Conservation (phyloP, 2,113 vertebrate species). For the Colinus virginianus region DNA sequence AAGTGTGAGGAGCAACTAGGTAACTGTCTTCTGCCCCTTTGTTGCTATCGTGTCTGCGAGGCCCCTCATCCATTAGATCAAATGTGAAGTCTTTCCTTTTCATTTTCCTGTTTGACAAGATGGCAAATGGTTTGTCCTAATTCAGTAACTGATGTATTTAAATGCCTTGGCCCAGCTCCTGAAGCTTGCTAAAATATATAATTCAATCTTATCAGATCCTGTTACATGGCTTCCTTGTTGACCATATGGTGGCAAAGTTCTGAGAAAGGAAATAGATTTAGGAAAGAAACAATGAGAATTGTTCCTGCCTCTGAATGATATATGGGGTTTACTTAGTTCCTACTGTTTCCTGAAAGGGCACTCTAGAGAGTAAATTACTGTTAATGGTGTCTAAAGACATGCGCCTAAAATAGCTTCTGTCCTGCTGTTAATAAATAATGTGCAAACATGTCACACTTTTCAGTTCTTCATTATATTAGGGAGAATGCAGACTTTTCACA, state of each 20-base stretch:
- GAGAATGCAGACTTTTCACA: not conserved
- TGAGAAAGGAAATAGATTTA: conserved; percentile 63
- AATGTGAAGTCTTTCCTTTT: not conserved
- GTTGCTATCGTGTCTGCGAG: accelerated
- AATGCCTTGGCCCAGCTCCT: not conserved
- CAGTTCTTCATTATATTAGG: conserved; percentile 25
- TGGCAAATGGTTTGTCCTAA: not conserved
- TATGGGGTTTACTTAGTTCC: conserved; percentile 64
- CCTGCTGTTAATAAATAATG: conserved; percentile 60
- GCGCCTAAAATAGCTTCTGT: conserved; percentile 49
- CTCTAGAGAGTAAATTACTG: conserved; percentile 63
- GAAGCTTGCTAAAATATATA: conserved; percentile 5
- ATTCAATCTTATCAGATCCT: conserved; percentile 26
- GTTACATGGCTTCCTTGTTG: conserved; percentile 23
- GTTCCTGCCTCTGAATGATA: conserved; percentile 59
- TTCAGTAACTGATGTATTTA: not conserved
- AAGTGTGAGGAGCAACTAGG: not conserved
- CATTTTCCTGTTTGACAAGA: not conserved
- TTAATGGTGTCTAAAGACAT: conserved; percentile 65
- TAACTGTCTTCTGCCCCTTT: not conserved
- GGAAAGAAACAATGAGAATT: conserved; percentile 63
- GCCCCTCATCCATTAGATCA: not conserved
- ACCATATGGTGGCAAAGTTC: conserved; percentile 47
- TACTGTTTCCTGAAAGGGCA: conserved; percentile 67
- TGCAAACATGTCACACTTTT: conserved; percentile 38